phyloP scores from a whole-genome alignment of 2,797 vertebrate species.

The Pelodytes ibericus region DNA sequence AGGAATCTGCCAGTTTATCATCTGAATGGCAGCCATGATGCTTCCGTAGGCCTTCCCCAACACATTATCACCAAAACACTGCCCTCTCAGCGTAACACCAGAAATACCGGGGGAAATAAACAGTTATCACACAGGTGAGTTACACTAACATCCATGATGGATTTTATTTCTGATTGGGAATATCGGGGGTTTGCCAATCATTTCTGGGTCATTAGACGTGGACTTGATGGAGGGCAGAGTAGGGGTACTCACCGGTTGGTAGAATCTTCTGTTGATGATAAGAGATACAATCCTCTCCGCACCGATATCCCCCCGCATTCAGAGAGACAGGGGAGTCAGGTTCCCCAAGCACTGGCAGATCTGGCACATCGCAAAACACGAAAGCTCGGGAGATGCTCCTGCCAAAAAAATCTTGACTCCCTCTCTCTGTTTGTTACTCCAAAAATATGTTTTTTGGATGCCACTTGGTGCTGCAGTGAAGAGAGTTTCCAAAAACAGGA shows the following conservation, averaged over 20 bases:
- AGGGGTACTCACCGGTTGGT: too few relatives aligned
- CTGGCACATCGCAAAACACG: not conserved
- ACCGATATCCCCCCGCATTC: too few relatives aligned
- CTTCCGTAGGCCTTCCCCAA: not conserved
- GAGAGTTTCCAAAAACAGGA: conserved; percentile 19
- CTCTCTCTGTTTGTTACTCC: conserved; percentile 30
- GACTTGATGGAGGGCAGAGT: conserved; percentile 15
- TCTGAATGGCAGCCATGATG: too few relatives aligned
- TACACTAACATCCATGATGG: too few relatives aligned
- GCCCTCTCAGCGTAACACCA: too few relatives aligned
- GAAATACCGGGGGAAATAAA: too few relatives aligned
- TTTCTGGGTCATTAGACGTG: conserved; percentile 31
- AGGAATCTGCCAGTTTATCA: not conserved
- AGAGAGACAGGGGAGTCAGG: not conserved
- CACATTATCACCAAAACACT: too few relatives aligned
- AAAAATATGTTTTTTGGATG: conserved; percentile 37
- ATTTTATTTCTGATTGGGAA: too few relatives aligned
- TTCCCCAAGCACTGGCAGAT: not conserved
- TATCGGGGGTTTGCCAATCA: too few relatives aligned
- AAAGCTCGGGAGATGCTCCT: conserved; percentile 8
- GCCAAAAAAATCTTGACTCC: conserved; percentile 44
- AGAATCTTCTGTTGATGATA: too few relatives aligned
- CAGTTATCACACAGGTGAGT: too few relatives aligned
- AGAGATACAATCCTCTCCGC: too few relatives aligned
- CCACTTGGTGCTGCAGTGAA: not conserved